Conservation (phyloP, 2,797 vertebrate genomes). For the Gephyroberyx darwinii region DNA sequence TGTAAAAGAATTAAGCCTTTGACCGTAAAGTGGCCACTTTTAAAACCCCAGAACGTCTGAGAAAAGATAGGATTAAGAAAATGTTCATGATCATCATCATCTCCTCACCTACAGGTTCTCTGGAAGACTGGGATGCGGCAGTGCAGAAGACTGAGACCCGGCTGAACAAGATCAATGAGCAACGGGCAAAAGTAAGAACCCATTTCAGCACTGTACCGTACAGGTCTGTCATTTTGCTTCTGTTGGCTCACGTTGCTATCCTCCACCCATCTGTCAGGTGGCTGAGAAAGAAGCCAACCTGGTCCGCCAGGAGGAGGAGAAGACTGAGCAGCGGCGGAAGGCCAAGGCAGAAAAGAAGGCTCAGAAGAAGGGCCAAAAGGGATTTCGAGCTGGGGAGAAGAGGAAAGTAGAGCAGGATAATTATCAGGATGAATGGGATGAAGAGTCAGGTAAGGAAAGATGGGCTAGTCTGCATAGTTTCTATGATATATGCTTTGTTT, state of each 20-base stretch:
- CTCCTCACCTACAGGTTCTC: conserved; percentile 80
- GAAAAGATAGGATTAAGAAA: background rate
- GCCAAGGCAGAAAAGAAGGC: conserved; percentile 87
- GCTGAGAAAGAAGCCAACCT: conserved; percentile 90
- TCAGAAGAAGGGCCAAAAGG: conserved; percentile 86
- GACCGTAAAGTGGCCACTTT: no score
- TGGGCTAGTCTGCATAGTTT: background rate
- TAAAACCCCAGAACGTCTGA: no score
- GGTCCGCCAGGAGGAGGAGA: conserved; percentile 87
- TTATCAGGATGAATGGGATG: conserved; percentile 71
- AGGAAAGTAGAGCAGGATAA: conserved; percentile 81
- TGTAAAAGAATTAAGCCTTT: no score
- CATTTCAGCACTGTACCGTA: background rate
- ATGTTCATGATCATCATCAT: background rate
- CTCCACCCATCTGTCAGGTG: conserved; percentile 75
- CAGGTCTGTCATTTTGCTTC: conserved; percentile 16
- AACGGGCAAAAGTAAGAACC: conserved; percentile 87
- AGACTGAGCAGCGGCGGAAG: conserved; percentile 85
- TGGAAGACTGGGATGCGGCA: conserved; percentile 96
- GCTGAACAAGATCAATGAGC: conserved; percentile 90
- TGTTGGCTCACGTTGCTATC: conserved; percentile 27
- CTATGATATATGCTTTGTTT: background rate
- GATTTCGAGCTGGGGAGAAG: conserved; percentile 80
- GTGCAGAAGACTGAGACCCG: conserved; percentile 92
- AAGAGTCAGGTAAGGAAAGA: conserved; percentile 68